phyloP scores from a whole-genome alignment of 2,113 vertebrate genomes.

The Leucopsar rothschildi region DNA sequence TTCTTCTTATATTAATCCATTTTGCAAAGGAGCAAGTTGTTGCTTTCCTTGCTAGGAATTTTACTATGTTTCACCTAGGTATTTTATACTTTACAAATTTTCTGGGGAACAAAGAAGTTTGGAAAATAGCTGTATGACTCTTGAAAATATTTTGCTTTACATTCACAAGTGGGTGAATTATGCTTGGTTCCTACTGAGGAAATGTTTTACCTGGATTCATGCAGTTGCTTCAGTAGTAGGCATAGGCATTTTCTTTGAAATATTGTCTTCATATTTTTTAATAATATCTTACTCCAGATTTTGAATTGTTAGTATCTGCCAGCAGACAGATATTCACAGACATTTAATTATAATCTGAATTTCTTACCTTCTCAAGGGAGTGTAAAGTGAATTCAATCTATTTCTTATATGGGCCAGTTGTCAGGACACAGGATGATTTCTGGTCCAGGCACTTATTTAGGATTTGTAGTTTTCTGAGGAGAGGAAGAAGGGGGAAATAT shows the following conservation, averaged over 20 bases:
- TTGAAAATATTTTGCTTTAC: not conserved
- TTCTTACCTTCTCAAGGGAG: not conserved
- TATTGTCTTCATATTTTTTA: not conserved
- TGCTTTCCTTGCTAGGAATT: not conserved
- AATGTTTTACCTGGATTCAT: not conserved
- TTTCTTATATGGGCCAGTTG: not conserved
- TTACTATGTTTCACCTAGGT: not conserved
- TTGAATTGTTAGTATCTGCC: not conserved
- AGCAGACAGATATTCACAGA: not conserved
- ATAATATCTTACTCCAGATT: not conserved
- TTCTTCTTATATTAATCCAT: not conserved
- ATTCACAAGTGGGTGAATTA: not conserved
- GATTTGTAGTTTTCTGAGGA: not conserved
- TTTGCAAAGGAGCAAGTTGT: not conserved
- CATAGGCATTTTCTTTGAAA: not conserved
- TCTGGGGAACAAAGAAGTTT: not conserved
- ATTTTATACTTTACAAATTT: not conserved
- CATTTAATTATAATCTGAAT: not conserved
- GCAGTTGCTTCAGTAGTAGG: not conserved
- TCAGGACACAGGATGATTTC: not conserved
- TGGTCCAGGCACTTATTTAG: not conserved
- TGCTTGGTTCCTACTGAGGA: not conserved
- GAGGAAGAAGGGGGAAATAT: not conserved
- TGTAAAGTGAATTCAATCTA: not conserved
- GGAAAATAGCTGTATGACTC: not conserved